These are phyloP conservation scores for Sympetrum striolatum DNA, from an alignment of 2,888 invertebrate genomes.

Conservation along the genomic window DNA sequence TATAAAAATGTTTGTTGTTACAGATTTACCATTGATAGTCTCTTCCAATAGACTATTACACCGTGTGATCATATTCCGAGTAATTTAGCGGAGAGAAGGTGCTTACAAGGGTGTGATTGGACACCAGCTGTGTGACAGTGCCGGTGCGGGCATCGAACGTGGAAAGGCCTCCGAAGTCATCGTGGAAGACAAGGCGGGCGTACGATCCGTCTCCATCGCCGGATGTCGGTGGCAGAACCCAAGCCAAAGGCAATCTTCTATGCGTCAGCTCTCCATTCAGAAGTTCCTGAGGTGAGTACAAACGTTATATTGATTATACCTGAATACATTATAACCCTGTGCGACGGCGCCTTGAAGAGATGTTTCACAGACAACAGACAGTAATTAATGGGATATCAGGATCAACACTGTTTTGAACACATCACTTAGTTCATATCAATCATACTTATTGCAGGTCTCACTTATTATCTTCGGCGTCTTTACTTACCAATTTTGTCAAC, in stretches of 20 bases:
- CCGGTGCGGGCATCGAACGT: slow-evolving; percentile 54
- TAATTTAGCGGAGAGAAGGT: background rate
- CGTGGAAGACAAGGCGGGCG: slow-evolving; percentile 74
- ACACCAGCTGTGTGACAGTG: slow-evolving; percentile 79
- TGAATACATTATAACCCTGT: background rate
- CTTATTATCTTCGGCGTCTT: too few species aligned
- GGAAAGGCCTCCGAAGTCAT: slow-evolving; percentile 65
- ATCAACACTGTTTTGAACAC: too few species aligned
- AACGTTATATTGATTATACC: background rate
- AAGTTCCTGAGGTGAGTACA: slow-evolving; percentile 1
- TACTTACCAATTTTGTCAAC: too few species aligned
- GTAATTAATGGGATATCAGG: too few species aligned
- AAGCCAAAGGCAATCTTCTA: slow-evolving; percentile 76
- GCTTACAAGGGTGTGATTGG: slow-evolving; percentile 81
- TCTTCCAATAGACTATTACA: too few species aligned
- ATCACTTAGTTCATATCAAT: too few species aligned
- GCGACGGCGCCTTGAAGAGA: too few species aligned
- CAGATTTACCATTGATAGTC: too few species aligned
- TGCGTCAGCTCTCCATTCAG: slow-evolving; percentile 70
- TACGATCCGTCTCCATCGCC: slow-evolving; percentile 74
- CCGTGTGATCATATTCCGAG: too few species aligned
- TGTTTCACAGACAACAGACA: too few species aligned
- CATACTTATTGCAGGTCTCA: too few species aligned
- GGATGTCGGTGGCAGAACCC: slow-evolving; percentile 82
- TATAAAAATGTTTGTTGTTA: too few species aligned